Evolutionary conservation across 2,888 invertebrate genomes (phyloP).

Genomic region (Venustoraphidia nigricollis): DNA sequence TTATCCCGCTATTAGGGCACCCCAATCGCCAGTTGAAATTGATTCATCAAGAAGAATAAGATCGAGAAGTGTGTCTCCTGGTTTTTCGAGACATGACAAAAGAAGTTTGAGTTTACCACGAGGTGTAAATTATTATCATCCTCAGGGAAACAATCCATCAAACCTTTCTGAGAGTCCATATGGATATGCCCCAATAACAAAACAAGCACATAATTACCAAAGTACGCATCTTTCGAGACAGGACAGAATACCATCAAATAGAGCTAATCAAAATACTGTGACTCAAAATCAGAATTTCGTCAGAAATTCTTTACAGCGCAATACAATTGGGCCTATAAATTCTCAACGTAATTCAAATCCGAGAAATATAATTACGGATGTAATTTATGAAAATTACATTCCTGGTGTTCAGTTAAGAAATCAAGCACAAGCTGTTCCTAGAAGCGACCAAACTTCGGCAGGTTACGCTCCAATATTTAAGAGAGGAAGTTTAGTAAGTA

Average conservation of each 20-base stretch:
- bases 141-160: slow-evolving; percentile 9
- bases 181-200: too few relatives aligned
- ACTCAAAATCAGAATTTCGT: slow-evolving; percentile 15
- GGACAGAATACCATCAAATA: slow-evolving; percentile 3
- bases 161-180: slow-evolving; percentile 3
- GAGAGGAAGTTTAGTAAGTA: slow-evolving; percentile 31
- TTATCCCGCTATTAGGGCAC: slow-evolving; percentile 20
- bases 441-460: slow-evolving; percentile 10
- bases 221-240: slow-evolving; percentile 6
- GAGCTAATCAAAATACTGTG: neutral
- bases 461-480: slow-evolving; percentile 30
- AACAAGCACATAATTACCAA: too few relatives aligned
- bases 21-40: neutral
- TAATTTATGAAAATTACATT: slow-evolving; percentile 9
- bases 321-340: slow-evolving; percentile 16
- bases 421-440: slow-evolving; percentile 5
- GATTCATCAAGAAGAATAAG: slow-evolving; percentile 17
- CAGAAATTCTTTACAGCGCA: slow-evolving; percentile 16
- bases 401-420: slow-evolving; percentile 11
- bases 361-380: slow-evolving; percentile 2
- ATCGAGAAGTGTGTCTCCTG: slow-evolving; percentile 30
- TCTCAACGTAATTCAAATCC: slow-evolving; percentile 1
- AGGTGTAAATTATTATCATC: slow-evolving; percentile 9
- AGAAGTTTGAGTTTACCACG: slow-evolving; percentile 29
- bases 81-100: slow-evolving; percentile 22